phyloP scores from a whole-genome alignment of 2,113 vertebrate genomes.

The Noturus placidus region DNA sequence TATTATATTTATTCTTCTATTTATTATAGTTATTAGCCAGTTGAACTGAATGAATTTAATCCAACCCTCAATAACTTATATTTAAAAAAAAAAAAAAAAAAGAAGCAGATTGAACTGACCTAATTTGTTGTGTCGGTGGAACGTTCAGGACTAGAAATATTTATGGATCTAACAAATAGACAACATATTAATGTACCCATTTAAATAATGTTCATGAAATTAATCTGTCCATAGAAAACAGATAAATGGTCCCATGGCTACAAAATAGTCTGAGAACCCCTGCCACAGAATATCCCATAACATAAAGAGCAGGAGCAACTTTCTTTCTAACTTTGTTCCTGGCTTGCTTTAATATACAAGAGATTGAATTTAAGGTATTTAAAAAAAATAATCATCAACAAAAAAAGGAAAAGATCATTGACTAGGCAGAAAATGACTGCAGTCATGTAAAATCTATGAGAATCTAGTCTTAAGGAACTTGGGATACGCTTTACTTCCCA shows the following conservation, averaged over 20 bases:
- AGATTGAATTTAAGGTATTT: not conserved
- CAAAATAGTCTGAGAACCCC: not conserved
- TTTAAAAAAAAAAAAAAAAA: too few species aligned
- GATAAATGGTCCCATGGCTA: not conserved
- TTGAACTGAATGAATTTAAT: not conserved
- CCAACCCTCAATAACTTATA: not conserved
- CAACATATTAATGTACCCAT: not conserved
- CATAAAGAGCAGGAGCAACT: not conserved
- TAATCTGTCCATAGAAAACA: not conserved
- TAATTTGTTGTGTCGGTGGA: not conserved
- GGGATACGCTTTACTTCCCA: conserved; percentile 2
- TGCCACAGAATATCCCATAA: not conserved
- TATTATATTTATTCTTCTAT: not conserved
- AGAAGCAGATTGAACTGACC: not conserved
- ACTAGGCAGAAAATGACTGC: not conserved
- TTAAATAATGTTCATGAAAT: not conserved
- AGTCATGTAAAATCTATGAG: conserved; percentile 25
- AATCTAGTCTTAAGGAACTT: not conserved
- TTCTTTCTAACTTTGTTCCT: not conserved
- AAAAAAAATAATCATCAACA: not conserved
- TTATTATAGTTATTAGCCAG: too few species aligned
- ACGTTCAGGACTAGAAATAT: not conserved
- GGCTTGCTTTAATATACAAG: not conserved
- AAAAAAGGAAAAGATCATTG: not conserved
- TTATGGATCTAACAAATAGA: not conserved